These are phyloP conservation scores for Rhogogaster chlorosoma DNA, from an alignment of 2,888 invertebrate species.

Conservation along the genomic window DNA sequence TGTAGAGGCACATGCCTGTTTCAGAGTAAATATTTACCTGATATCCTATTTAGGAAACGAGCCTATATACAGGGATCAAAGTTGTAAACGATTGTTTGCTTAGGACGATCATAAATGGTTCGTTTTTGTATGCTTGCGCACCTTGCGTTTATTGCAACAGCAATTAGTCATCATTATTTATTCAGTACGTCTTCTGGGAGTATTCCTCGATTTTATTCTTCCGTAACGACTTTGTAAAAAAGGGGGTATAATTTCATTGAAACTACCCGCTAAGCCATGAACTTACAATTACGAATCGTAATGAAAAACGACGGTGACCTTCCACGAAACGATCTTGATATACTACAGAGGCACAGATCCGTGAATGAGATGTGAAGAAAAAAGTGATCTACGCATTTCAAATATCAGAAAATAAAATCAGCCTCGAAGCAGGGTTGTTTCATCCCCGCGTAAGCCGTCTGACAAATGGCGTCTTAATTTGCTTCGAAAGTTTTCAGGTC, in stretches of 20 bases:
- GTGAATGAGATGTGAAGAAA: background rate
- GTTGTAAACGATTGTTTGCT: background rate
- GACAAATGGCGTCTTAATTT: conserved; percentile 39
- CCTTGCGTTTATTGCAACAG: background rate
- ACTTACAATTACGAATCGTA: no score
- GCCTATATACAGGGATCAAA: background rate
- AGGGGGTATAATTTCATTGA: no score
- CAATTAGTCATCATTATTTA: background rate
- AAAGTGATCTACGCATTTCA: background rate
- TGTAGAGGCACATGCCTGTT: background rate
- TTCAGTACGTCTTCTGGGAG: no score
- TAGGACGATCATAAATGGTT: background rate
- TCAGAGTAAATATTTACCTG: conserved; percentile 1
- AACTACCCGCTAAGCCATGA: background rate
- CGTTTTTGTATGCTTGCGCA: background rate
- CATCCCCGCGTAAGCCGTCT: conserved; percentile 1
- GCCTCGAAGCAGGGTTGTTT: conserved; percentile 1
- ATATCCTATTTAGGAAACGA: background rate
- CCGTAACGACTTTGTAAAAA: background rate
- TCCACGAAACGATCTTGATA: background rate
- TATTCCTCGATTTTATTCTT: background rate
- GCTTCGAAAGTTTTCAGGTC: conserved; percentile 20
- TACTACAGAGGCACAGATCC: background rate
- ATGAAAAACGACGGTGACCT: background rate
- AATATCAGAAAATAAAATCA: background rate